Evolutionary conservation across 2,888 invertebrate species (phyloP).

Genomic region (Parapristionchus giblindavisi): DNA sequence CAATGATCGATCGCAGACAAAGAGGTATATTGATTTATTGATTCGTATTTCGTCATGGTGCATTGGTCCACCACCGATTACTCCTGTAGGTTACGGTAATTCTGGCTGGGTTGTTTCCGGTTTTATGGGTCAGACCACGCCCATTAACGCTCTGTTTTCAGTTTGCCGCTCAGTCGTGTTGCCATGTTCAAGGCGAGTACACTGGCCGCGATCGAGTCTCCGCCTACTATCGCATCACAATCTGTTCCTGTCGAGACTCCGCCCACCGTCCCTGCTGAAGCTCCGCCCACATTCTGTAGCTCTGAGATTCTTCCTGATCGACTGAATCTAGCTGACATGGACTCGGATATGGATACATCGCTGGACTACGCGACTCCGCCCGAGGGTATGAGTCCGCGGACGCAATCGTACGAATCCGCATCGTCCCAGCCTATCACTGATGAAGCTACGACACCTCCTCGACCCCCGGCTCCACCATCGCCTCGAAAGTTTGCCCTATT

Average conservation of each 20-base stretch:
- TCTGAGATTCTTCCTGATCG: no score
- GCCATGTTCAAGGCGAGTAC: slow-evolving; percentile 7
- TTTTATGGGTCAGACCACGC: neutral
- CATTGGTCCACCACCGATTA: no score
- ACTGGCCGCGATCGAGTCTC: neutral
- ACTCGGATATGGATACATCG: slow-evolving; percentile 8
- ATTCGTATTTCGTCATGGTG: neutral
- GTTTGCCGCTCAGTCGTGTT: neutral
- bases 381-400: slow-evolving; percentile 5
- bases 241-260: neutral
- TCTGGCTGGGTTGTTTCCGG: neutral
- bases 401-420: neutral
- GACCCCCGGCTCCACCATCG: neutral
- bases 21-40: neutral
- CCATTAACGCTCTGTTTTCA: neutral
- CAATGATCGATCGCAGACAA: neutral
- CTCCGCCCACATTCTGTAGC: no score
- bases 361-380: slow-evolving; percentile 5
- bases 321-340: neutral
- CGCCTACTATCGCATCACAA: neutral
- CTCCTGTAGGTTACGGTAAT: no score
- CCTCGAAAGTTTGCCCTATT: neutral
- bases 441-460: neutral
- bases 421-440: neutral
- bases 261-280: no score